phyloP scores from a whole-genome alignment of 2,888 invertebrate species.

The Drepana falcataria region DNA sequence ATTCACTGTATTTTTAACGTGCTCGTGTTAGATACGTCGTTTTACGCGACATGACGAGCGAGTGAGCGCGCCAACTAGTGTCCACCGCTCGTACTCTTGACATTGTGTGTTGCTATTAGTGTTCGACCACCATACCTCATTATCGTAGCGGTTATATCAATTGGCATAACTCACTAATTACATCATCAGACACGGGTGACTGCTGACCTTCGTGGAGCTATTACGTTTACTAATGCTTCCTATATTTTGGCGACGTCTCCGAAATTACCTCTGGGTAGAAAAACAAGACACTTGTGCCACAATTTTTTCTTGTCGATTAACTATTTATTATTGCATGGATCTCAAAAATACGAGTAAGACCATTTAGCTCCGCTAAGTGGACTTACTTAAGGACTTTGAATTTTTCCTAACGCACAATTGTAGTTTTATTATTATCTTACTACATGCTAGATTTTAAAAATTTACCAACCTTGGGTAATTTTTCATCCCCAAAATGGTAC shows the following conservation, averaged over 20 bases:
- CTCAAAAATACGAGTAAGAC: too few relatives aligned
- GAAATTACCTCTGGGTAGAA: background rate
- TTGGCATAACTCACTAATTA: slow-evolving; percentile 48
- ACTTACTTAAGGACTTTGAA: too few relatives aligned
- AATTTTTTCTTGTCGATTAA: background rate
- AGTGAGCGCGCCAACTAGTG: slow-evolving; percentile 19
- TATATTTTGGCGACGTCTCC: background rate
- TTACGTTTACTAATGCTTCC: background rate
- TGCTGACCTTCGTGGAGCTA: background rate
- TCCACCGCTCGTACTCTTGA: slow-evolving; percentile 59
- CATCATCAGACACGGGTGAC: slow-evolving; percentile 25
- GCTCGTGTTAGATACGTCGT: slow-evolving; percentile 27
- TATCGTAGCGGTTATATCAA: slow-evolving; percentile 17
- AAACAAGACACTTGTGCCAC: background rate
- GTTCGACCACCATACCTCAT: slow-evolving; percentile 27
- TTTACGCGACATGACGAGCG: slow-evolving; percentile 38
- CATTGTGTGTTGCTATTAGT: slow-evolving; percentile 56
- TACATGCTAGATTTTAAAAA: too few relatives aligned
- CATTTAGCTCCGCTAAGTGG: too few relatives aligned
- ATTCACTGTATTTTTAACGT: slow-evolving; percentile 49
- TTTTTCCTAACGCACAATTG: too few relatives aligned
- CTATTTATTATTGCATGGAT: too few relatives aligned
- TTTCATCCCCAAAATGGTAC: too few relatives aligned
- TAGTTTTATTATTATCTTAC: too few relatives aligned
- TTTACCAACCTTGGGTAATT: too few relatives aligned